phyloP scores from a whole-genome alignment of 1,140 invertebrate genomes.

The Anadara kagoshimensis region DNA sequence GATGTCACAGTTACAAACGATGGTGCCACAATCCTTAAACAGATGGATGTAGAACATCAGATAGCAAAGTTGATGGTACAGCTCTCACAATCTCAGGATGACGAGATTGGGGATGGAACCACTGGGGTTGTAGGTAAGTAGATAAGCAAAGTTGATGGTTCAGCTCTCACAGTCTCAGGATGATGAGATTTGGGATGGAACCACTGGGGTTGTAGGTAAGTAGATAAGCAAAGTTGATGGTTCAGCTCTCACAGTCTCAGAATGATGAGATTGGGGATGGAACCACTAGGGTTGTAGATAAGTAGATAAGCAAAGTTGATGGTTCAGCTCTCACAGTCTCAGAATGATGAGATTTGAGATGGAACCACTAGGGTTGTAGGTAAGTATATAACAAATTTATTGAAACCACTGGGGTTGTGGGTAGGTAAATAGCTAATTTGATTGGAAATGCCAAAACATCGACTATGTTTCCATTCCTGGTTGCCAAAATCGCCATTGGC shows the following conservation, averaged over 20 bases:
- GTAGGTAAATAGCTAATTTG: too few relatives aligned
- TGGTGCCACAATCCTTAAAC: constrained; percentile 98
- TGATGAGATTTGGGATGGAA: background rate
- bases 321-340: constrained; percentile 78
- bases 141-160: constrained; percentile 94
- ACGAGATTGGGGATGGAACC: constrained; percentile 99
- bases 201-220: constrained; percentile 32
- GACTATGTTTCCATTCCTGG: too few relatives aligned
- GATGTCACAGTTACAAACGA: constrained; percentile 99
- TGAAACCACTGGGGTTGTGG: background rate
- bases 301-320: constrained; percentile 89
- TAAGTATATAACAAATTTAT: too few relatives aligned
- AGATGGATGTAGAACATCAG: constrained; percentile 99
- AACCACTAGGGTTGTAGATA: background rate
- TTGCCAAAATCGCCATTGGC: too few relatives aligned
- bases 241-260: constrained; percentile 74
- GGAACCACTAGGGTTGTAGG: background rate
- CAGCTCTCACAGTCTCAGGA: constrained; percentile 61
- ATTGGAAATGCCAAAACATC: too few relatives aligned
- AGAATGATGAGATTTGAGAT: background rate
- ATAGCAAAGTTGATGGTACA: constrained; percentile 99
- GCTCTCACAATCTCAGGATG: constrained; percentile 98
- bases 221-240: constrained; percentile 92
- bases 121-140: constrained; percentile 94
- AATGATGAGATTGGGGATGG: background rate